Conservation (phyloP, 2,113 vertebrate species). For the Collichthys lucidus region DNA sequence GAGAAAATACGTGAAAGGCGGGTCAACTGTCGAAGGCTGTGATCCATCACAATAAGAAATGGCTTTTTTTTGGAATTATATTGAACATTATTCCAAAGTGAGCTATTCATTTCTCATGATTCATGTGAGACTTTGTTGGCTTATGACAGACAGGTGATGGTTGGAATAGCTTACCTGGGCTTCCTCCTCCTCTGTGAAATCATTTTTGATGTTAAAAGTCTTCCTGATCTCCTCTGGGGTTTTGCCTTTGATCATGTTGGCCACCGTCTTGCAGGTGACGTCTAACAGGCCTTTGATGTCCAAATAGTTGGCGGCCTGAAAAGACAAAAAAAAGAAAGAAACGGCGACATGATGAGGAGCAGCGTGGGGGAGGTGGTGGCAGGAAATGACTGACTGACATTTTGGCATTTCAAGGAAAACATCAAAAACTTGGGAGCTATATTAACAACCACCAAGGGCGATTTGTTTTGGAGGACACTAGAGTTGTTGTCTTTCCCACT, state of each 20-base stretch:
- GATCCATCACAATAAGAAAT: neutral
- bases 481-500: neutral
- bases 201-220: conserved; percentile 99
- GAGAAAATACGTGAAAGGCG: neutral
- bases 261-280: conserved; percentile 99
- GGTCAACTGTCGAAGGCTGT: neutral
- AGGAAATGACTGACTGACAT: neutral
- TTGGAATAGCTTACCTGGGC: conserved; percentile 89
- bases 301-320: conserved; percentile 98
- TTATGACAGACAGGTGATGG: neutral
- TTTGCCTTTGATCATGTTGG: conserved; percentile 99
- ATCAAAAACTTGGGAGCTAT: neutral
- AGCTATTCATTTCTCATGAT: neutral
- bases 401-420: neutral
- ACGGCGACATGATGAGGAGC: neutral
- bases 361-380: neutral
- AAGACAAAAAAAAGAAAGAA: conserved; percentile 17
- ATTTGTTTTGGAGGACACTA: neutral
- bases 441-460: neutral
- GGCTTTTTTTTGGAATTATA: no score
- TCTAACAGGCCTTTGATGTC: conserved; percentile 99
- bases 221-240: conserved; percentile 99
- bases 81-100: neutral
- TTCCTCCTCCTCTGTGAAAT: conserved; percentile 99
- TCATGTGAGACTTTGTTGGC: neutral